These are phyloP conservation scores for Enteromius paludinosus DNA, from an alignment of 2,797 vertebrate genomes.

Conservation along the genomic window DNA sequence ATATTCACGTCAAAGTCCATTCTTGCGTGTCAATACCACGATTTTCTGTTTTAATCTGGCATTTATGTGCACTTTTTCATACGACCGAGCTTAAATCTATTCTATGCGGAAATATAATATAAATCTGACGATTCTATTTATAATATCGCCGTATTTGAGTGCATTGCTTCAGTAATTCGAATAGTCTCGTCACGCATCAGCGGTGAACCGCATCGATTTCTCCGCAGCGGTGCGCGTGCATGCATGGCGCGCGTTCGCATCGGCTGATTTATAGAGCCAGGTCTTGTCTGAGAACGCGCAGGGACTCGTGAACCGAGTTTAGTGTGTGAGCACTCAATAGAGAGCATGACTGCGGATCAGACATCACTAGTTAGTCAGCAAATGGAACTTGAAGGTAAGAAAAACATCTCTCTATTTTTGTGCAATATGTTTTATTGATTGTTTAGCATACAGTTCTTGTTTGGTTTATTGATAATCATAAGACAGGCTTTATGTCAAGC, in stretches of 20 bases:
- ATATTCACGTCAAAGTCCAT: too few relatives aligned
- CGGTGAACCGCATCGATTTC: conserved; percentile 4
- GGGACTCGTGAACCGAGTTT: not conserved
- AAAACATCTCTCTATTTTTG: not conserved
- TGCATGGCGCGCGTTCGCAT: not conserved
- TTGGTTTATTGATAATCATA: not conserved
- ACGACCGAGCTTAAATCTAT: too few relatives aligned
- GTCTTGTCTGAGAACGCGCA: not conserved
- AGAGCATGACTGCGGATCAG: conserved; percentile 1
- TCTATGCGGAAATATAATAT: not conserved
- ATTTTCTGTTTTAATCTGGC: too few relatives aligned
- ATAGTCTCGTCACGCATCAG: not conserved
- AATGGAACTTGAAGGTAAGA: conserved; percentile 15
- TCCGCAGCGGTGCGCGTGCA: not conserved
- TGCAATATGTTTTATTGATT: not conserved
- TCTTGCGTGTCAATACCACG: too few relatives aligned
- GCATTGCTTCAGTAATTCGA: not conserved
- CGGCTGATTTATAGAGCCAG: not conserved
- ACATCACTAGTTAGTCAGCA: not conserved
- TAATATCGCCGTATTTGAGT: not conserved
- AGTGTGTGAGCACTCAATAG: not conserved
- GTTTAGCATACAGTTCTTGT: not conserved
- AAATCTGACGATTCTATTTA: not conserved
- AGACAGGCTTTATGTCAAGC: not conserved
- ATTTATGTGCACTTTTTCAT: too few relatives aligned